These are phyloP conservation scores for Cabera pusaria DNA, from an alignment of 2,888 invertebrate species.

Conservation along the genomic window DNA sequence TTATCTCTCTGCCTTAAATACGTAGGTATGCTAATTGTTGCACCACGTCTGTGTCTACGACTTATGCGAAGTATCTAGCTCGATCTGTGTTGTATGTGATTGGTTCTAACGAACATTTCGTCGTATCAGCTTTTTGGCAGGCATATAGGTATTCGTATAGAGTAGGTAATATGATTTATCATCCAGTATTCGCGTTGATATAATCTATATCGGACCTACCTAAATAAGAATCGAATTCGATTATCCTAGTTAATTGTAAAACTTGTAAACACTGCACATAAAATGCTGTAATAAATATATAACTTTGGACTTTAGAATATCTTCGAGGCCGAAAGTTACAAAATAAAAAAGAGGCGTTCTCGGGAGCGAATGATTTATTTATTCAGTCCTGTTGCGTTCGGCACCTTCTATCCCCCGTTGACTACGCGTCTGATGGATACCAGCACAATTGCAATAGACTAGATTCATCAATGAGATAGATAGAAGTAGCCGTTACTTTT, in stretches of 20 bases:
- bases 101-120: neutral
- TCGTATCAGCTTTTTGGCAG: slow-evolving; percentile 1
- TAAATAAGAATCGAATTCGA: too few relatives aligned
- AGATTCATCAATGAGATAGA: slow-evolving; percentile 19
- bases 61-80: neutral
- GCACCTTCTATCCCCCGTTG: slow-evolving; percentile 11
- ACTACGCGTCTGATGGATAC: slow-evolving; percentile 21
- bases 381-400: slow-evolving; percentile 9
- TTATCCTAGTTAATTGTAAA: too few relatives aligned
- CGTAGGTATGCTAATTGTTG: slow-evolving; percentile 15
- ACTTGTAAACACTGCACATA: slow-evolving; percentile 5
- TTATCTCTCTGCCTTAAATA: slow-evolving; percentile 56
- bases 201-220: too few relatives aligned
- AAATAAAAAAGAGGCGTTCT: slow-evolving; percentile 36
- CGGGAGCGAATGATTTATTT: slow-evolving; percentile 38
- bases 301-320: too few relatives aligned
- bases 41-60: slow-evolving; percentile 7
- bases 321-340: slow-evolving; percentile 13
- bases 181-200: too few relatives aligned
- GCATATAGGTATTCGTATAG: too few relatives aligned
- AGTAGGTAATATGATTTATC: too few relatives aligned
- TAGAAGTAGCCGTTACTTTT: slow-evolving; percentile 2
- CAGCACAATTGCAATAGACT: slow-evolving; percentile 18
- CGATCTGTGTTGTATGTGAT: neutral
- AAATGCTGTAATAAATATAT: slow-evolving; percentile 5